Base-by-base conservation (phyloP, 1,140 invertebrate genomes). In the Acromyrmex echinatior region DNA sequence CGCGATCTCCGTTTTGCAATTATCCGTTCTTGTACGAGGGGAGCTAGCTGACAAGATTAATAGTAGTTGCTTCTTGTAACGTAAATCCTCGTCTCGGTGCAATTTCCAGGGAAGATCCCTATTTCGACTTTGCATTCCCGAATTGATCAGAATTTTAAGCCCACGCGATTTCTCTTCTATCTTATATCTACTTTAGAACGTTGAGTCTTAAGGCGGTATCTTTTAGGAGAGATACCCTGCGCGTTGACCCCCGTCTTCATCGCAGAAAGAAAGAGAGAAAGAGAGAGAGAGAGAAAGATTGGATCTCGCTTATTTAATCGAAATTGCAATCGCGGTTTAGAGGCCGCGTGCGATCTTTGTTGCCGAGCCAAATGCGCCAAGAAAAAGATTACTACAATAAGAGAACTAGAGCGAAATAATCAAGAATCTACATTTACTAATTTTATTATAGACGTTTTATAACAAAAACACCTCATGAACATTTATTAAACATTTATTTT, bases 81-180 rank as follows among this genome's bases (percentile, higher is more conserved):
- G 79, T 89, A 87, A 89, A 87, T 90, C 63, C 84, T 81, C 87
- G 39, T 39, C 58, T 35, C 77, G 70, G 58, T 51, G 84, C 71
- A 89, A 89, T 89, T 79, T 89, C 62, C 77, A 70, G 58, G 65
- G 49, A 58, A 58, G 77, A 90, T 90, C 88, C 71, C 79, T 77
- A 89, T 89, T 89, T 89, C 84, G 80, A 78, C 63, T 60, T n/a
- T 80, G 74, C 51, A 89, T 86, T 88, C 88, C 66, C 71, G 58
- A 58, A 89, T 89, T 86, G 88, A 90, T 89, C 81, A 87, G 84
- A 90, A 71, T 90, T 90, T 89, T 90, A 90, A 81, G 81, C 71
- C 87, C 63, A 49, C 80, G 87, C 88, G 81, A 86, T 90, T 86
- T 82, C 86, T 89, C 78, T 56, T 60, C 31, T 73, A 60, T 39